Evolutionary conservation across 2,113 vertebrate species (phyloP), one percentile per base, ranked within the genome.

Genomic region (Cyprinodon brontotheroides): DNA sequence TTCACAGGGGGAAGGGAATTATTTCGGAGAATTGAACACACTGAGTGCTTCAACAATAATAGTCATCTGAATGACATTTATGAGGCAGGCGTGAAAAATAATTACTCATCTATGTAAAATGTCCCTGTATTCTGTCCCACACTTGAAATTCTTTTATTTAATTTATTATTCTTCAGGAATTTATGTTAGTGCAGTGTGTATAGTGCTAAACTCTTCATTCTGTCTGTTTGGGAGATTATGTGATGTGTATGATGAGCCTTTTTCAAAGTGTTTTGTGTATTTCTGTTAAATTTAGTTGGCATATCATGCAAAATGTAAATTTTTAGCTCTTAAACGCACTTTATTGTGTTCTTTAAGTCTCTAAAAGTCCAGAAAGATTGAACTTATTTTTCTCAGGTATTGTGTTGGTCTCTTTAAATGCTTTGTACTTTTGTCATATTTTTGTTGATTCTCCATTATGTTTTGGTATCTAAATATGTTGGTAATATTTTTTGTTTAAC

Each of bases 61-160:
- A 68, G n/a, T 66, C 60, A 61, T 47, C 2, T 79, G 70, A 62
- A 75, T 72, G 78, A 74, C 72, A 79, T 68, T 70, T 70, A 47
- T 47, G 73, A 75, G 63, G 50, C 70, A 47, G 57, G 45, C n/a
- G 53, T 39, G 8, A 43, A 62, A 68, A 77, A 74, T 68, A 66
- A 61, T 22, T 60, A 39, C 37, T 77, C n/a, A 74, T 77, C 47
- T 67, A n/a, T 62, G 40, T n/a, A 72, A 78, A 78, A 74, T 62
- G 50, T 36, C 67, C 45, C 41, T 48, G 53, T 41, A 15, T 37
- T 69, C 40, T 72, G 43, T 70, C 73, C 77, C 62, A 43, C 59
- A 61, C 57, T 78, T 60, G 3, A 60, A n/a, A 47, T 38, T 53
- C 41, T 57, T 48, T 15, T 57, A 37, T 61, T 70, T 43, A 70